Base-by-base conservation (phyloP, 2,113 vertebrate genomes). In the Epinephelus lanceolatus region DNA sequence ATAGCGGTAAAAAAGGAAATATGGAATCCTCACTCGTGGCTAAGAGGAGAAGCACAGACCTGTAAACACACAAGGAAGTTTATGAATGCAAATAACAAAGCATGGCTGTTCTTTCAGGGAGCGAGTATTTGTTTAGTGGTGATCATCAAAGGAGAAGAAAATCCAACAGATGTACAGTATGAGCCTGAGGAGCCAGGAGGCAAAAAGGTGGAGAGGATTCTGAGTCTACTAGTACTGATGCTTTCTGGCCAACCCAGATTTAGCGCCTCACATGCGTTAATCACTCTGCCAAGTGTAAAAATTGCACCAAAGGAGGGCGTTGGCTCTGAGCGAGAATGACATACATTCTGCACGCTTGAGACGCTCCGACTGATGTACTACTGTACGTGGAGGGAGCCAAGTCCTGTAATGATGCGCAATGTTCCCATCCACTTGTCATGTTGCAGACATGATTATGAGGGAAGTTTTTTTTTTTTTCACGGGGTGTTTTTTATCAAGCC, bases 161-260 rank as follows among this genome's bases (percentile, higher is more conserved):
- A 65, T 66, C 69, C 67, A 60, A 63, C 49, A 47, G 61, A 80
- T 72, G 72, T 61, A 52, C 23, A 78, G 37, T 14, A 6, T n/a
- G 47, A 71, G 70, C 37, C 45, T 3, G 42, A 66, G 53, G 75
- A 75, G 67, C 27, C 62, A 70, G 76, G 52, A 84, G 70, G 83
- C 62, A 55, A 78, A 57, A 88, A 78, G n/a, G 68, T 68, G 55
- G 67, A 83, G 59, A 53, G 14, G 30, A 67, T 88, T 87, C 81
- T 12, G 53, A 78, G 37, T 70, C 55, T 23, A 60, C 59, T n/a
- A 56, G 42, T 55, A 19, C 59, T 70, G 49, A 59, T 76, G 65
- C 69, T 88, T 92, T 90, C 86, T 85, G 77, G 86, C 87, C 83
- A 88, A 90, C 86, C 90, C 63, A 86, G 78, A 90, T 93, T 92